Evolutionary conservation across 2,888 invertebrate genomes (phyloP), one percentile per base, ranked within the genome.

Genomic region (Margaritifera margaritifera): DNA sequence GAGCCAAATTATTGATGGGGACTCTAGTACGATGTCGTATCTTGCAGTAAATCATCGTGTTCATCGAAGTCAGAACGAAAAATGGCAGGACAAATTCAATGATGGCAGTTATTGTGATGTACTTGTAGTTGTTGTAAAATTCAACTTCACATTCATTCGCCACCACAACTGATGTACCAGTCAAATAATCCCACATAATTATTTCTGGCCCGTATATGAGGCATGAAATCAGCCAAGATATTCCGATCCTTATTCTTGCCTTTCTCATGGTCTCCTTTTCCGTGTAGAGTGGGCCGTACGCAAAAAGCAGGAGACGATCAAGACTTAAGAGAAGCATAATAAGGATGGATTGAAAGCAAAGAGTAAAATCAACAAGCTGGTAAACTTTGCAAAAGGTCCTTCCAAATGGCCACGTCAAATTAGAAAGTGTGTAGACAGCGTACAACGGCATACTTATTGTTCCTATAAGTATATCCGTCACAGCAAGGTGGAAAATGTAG

Each of bases 81-180:
- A 81, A 74, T 1, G 85, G 83, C 6, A 81, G 60, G 11, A 72
- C 64, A 62, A 85, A 85, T 60, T 84, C 85, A 20, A 83, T 55
- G 8, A 78, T 50, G 18, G 81, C 74, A 0, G 83, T 78, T 1
- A 65, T 54, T 5, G 80, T 74, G 4, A 80, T 83, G 68, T 75
- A 85, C 20, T 24, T 53, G 51, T 69, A 71, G 59, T 78, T 65
- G 27, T 76, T 54, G 22, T 72, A 75, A 68, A 84, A 85, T 64
- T 84, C 80, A 5, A 80, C 82, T 67, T 83, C 79, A 66, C 85
- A 85, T 24, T 83, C 80, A 5, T 56, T 68, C 4, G 64, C 64
- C 24, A 69, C 80, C 6, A 81, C 74, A 1, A 65, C 74, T 19
- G 77, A 74, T 54, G 77, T 72, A 5, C 82, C 85, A 2, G 68